A percentile compares a stretch with the other conserved stretches of the same genome.
Conservation (phyloP, 2,797 vertebrate genomes). For the Semaprochilodus insignis region DNA sequence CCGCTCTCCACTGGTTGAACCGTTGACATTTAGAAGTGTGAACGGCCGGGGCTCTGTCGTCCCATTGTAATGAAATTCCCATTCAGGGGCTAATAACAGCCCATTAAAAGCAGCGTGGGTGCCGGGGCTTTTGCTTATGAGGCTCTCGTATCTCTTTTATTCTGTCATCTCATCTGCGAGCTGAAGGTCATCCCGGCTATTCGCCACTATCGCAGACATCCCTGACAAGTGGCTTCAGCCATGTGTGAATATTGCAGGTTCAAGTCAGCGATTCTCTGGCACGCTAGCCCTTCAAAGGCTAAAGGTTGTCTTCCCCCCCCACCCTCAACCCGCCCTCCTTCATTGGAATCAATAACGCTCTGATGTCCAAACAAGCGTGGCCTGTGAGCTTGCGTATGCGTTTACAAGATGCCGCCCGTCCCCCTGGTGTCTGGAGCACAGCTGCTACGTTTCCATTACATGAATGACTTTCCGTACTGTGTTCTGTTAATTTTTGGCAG, state of each 20-base stretch:
- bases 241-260: constrained; percentile 54
- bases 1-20: constrained; percentile 63
- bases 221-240: constrained; percentile 62
- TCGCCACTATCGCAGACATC: constrained; percentile 72
- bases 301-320: constrained; percentile 44
- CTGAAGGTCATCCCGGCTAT: constrained; percentile 75
- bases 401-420: constrained; percentile 50
- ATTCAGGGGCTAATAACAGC: constrained; percentile 73
- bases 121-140: constrained; percentile 48
- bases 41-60: constrained; percentile 64
- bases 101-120: constrained; percentile 63
- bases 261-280: constrained; percentile 52
- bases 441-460: constrained; percentile 47
- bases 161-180: constrained; percentile 53
- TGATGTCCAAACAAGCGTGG: constrained; percentile 38
- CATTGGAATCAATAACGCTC: constrained; percentile 40
- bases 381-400: constrained; percentile 33
- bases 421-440: constrained; percentile 62
- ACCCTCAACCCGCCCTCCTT: constrained; percentile 7
- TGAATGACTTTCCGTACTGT: not conserved
- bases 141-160: constrained; percentile 49
- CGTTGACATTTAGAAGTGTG: constrained; percentile 77
- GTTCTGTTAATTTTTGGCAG: not conserved
- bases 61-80: constrained; percentile 70
- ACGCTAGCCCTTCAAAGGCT: constrained; percentile 40